These are phyloP conservation scores for Parauchenoglanis ngamensis DNA, from an alignment of 2,797 vertebrate species.

Conservation along the genomic window DNA sequence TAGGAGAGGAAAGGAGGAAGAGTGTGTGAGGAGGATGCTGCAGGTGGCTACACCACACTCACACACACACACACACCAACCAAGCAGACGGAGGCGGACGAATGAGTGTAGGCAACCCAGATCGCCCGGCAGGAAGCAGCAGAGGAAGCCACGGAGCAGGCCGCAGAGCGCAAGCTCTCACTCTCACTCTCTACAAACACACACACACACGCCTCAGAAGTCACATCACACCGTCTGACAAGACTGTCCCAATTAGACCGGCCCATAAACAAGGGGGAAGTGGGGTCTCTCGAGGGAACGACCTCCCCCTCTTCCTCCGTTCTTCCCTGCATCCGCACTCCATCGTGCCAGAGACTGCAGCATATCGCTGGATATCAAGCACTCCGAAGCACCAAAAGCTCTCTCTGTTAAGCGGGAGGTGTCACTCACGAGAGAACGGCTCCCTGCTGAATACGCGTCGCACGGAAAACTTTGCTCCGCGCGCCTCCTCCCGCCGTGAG, in stretches of 20 bases:
- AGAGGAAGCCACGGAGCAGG: conserved; percentile 55
- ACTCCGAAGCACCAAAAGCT: conserved; percentile 62
- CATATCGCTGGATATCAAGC: conserved; percentile 66
- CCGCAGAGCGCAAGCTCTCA: conserved; percentile 57
- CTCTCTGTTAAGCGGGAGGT: conserved; percentile 65
- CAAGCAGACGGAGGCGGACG: conserved; percentile 8
- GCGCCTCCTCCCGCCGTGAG: conserved; percentile 43
- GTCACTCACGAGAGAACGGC: conserved; percentile 71
- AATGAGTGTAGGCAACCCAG: conserved; percentile 34
- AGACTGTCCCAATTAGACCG: conserved; percentile 68
- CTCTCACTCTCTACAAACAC: conserved; percentile 43
- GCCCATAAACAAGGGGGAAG: conserved; percentile 70
- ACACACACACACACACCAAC: background rate
- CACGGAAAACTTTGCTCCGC: conserved; percentile 61
- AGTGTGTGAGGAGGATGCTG: conserved; percentile 37
- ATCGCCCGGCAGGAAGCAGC: conserved; percentile 57
- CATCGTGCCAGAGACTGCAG: conserved; percentile 47
- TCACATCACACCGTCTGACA: conserved; percentile 58
- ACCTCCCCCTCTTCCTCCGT: conserved; percentile 51
- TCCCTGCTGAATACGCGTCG: conserved; percentile 63
- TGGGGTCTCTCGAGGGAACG: conserved; percentile 64
- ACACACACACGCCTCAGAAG: conserved; percentile 54
- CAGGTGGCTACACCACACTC: conserved; percentile 59
- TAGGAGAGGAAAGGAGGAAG: conserved; percentile 58
- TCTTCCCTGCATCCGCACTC: conserved; percentile 35